Evolutionary conservation across 1,140 invertebrate species (phyloP).

Genomic region (Pseudomyrmex concolor): DNA sequence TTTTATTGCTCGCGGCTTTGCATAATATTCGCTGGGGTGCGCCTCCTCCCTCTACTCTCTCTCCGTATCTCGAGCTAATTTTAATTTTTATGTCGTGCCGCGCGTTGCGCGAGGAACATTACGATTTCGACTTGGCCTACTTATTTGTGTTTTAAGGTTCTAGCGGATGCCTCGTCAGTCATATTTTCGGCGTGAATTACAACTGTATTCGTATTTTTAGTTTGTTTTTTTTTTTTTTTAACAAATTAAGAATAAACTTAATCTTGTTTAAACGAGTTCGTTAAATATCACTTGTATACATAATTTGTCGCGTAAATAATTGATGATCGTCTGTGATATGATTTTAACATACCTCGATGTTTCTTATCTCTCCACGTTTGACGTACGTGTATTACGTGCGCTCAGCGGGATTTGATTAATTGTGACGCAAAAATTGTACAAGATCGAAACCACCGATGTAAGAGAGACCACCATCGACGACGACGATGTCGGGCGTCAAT

Average conservation of each 20-base stretch:
- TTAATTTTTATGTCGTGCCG: conserved; percentile 83
- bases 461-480: conserved; percentile 22
- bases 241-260: background rate
- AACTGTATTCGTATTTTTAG: no score
- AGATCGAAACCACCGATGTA: conserved; percentile 13
- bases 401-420: conserved; percentile 22
- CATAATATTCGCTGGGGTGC: conserved; percentile 84
- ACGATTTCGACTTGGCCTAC: conserved; percentile 80
- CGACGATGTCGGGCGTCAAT: background rate
- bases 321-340: background rate
- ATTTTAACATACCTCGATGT: background rate
- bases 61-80: conserved; percentile 79
- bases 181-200: conserved; percentile 13
- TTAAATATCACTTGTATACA: background rate
- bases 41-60: background rate
- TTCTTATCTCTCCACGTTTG: background rate
- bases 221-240: no score
- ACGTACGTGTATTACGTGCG: background rate
- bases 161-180: conserved; percentile 19
- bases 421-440: conserved; percentile 35
- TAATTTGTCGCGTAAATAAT: background rate
- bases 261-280: background rate
- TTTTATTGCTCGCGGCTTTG: conserved; percentile 86
- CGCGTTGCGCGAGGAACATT: conserved; percentile 72
- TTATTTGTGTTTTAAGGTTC: conserved; percentile 79